Conservation (phyloP, 2,888 invertebrate species). For the Adela reaumurella region DNA sequence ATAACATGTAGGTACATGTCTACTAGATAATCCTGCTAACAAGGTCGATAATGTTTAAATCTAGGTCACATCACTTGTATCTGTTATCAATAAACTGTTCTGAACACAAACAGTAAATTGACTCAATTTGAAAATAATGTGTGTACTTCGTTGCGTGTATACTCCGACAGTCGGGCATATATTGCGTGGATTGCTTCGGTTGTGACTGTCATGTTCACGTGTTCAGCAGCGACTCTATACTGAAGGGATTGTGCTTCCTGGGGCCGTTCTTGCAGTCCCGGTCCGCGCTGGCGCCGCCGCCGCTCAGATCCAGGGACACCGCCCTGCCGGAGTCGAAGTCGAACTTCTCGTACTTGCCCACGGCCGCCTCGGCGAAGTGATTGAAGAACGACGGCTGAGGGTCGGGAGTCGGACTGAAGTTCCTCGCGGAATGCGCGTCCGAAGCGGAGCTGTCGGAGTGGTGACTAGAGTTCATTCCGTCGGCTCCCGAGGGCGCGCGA, state of each 20-base stretch:
- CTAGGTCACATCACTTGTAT: too few species aligned
- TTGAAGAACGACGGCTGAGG: slow-evolving; percentile 47
- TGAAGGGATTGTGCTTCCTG: slow-evolving; percentile 78
- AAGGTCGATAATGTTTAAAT: too few species aligned
- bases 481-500: slow-evolving; percentile 55
- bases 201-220: too few species aligned
- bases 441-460: slow-evolving; percentile 41
- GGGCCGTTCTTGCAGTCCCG: slow-evolving; percentile 51
- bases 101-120: too few species aligned
- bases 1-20: too few species aligned
- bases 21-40: too few species aligned
- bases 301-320: slow-evolving; percentile 47
- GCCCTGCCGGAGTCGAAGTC: slow-evolving; percentile 49
- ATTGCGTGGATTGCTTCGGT: too few species aligned
- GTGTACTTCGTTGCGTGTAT: too few species aligned
- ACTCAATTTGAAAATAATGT: too few species aligned
- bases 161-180: too few species aligned
- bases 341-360: slow-evolving; percentile 43
- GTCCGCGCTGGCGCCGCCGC: slow-evolving; percentile 40
- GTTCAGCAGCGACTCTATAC: slow-evolving; percentile 83
- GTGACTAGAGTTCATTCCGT: slow-evolving; percentile 59
- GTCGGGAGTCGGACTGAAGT: slow-evolving; percentile 44
- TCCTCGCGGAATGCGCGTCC: slow-evolving; percentile 41
- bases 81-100: too few species aligned
- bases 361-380: slow-evolving; percentile 30